Conservation (phyloP, 2,113 vertebrate species). For the Calidris pygmaea region DNA sequence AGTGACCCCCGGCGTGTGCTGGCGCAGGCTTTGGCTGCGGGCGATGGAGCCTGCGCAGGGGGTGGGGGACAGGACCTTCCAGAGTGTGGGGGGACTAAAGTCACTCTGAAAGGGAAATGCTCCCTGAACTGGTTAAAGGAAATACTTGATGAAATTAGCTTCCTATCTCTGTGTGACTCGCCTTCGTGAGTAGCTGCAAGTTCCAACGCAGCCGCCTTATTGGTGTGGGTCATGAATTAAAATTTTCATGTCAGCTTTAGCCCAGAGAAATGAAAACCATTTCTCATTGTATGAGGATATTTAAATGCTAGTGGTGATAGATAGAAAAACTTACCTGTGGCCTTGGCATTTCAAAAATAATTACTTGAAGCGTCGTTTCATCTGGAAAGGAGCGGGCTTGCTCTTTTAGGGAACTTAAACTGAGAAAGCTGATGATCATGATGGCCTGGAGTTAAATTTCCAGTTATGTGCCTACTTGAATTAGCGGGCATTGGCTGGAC, state of each 20-base stretch:
- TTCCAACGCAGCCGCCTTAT: not conserved
- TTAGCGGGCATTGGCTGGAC: not conserved
- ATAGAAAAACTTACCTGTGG: not conserved
- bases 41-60: not conserved
- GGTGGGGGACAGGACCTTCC: not conserved
- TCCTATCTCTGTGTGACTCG: not conserved
- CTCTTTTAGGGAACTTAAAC: constrained; percentile 10
- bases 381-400: not conserved
- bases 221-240: not conserved
- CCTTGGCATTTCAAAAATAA: constrained; percentile 3
- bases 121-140: not conserved
- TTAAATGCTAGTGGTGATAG: not conserved
- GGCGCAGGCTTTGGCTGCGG: not conserved
- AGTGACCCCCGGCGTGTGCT: not conserved
- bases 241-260: not conserved
- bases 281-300: not conserved
- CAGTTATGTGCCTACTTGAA: not conserved
- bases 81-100: not conserved
- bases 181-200: not conserved
- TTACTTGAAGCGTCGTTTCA: not conserved
- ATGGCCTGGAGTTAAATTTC: constrained; percentile 25
- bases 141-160: not conserved
- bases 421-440: not conserved
- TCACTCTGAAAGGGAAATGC: fast-evolving
- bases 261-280: not conserved